Base-by-base conservation (phyloP, 2,113 vertebrate species). In the Pavo muticus region DNA sequence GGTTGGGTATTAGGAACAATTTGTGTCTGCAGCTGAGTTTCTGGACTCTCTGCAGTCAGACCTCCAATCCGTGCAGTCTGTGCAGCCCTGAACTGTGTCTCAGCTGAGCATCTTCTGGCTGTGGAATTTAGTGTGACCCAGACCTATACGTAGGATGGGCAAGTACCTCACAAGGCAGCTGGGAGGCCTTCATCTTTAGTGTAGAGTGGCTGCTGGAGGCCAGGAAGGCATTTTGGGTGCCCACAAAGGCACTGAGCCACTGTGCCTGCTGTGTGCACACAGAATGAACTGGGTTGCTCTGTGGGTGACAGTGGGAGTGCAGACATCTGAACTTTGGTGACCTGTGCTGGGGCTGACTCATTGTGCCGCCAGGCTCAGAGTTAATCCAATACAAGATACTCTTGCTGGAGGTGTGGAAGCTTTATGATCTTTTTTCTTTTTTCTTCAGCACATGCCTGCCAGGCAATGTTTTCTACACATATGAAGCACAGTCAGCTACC, bases 21-120 rank as follows among this genome's bases (percentile, higher is more conserved):
- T 50, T 50, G 7, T 72, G 47, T 56, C 68, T 44, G 32, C 2
- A 1, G 44, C 23, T 48, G 6, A 15, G 4, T 86, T 60, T 60
- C 64, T 1, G 0, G 45, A 32, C 27, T 72, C 10, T 54, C 7
- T 57, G 42, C 42, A 32, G 80, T 67, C 6, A 2, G 20, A 60
- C n/a, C 72, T 84, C 40, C 52, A 32, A 52, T 21, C 25, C 9
- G 19, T 50, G 9, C 40, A 83, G 29, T 18, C 60, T 35, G 11
- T 4, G 5, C 20, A 9, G n/a, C 4, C 39, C 30, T 2, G 5
- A 59, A 52, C 21, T 40, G 0, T n/a, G 27, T 4, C 60, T 80
- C 68, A 65, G 44, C 72, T n/a, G 35, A 68, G 27, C 5, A 35
- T 32, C 68, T 50, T 47, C 23, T 72, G 54, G 6, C 9, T 42